Evolutionary conservation across 1,140 invertebrate species (phyloP), one percentile per base, ranked within the genome.

Genomic region (Scaptodrosophila lebanonensis): DNA sequence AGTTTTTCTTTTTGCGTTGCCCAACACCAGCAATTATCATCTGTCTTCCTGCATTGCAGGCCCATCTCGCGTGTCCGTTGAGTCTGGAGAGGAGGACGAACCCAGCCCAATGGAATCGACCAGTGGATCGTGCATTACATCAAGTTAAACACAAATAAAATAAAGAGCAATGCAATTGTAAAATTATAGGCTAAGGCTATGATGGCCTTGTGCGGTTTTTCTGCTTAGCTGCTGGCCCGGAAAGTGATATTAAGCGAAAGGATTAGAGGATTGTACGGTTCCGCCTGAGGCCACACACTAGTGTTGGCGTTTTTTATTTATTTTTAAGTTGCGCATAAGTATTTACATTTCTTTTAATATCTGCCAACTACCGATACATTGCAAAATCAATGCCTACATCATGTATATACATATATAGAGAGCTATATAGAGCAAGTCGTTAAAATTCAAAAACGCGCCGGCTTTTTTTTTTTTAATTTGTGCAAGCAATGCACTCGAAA

Each of bases 321-420:
- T 66, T 60, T 69, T 61, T 82, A 9, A 62, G 53, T 79, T 82
- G 69, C 75, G 60, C 25, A 43, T 48, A 49, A 57, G 54, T 83
- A 82, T 70, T 66, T 75, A 76, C 83, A 83, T 75, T 82, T 82
- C 29, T 66, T 82, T 82, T 79, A 49, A 66, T 59, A 61, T 57
- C 58, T 63, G 68, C 66, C 56, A 69, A 66, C 51, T 66, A 66
- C 52, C n/a, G n/a, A n/a, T n/a, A n/a, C n/a, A n/a, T n/a, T n/a
- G n/a, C n/a, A n/a, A n/a, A n/a, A n/a, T n/a, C n/a, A n/a, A n/a
- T n/a, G n/a, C n/a, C n/a, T n/a, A n/a, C n/a, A n/a, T n/a, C 51
- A 63, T 43, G 30, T 18, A 42, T 43, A 62, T 38, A 58, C 17
- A 38, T 48, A 49, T 40, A 30, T 17, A 16, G 44, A 32, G n/a